Base-by-base conservation (phyloP, 1,140 invertebrate genomes). In the Drosophila saltans region DNA sequence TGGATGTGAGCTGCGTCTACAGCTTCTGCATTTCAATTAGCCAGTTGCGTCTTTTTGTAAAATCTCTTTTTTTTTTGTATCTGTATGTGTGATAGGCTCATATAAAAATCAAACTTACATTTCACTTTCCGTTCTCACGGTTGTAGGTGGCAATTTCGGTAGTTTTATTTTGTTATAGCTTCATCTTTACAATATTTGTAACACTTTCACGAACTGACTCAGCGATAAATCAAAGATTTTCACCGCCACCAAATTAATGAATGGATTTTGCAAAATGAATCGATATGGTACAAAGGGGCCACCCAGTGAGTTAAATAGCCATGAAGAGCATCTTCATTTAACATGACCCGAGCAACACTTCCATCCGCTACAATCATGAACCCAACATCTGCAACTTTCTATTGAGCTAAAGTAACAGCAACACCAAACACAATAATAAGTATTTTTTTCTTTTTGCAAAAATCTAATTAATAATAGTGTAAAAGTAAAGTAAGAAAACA, bases 21-120 rank as follows among this genome's bases (percentile, higher is more conserved):
- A 82, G 57, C 65, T 73, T 66, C 67, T 82, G 80, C 71, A 82
- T 82, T 83, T 82, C 76, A 82, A 82, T 82, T 82, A 78, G 74
- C 45, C 64, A 36, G 55, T 62, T 43, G 55, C 11, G 52, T 63
- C 36, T 62, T 45, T 58, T 41, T 48, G 16, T 8, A 48, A 48
- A 21, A 48, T 52, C 45, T 52, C 45, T 52, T 52, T 52, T 52
- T 26, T 2, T 16, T 16, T 16, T 16, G 16, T 16, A 16, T 52
- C 4, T 36, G 6, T 36, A 36, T 36, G 45, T 52, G 9, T 24
- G 45, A 69, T 59, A 30, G 41, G 48, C 59, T 41, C 16, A 69
- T 40, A 43, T 45, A 40, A 52, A n/a, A 30, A 16, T 11, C 30
- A 21, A 39, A 56, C 5, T 58, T 8, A 36, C 63, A 58, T 78